These are phyloP conservation scores for Phyto melanocephala DNA, from an alignment of 2,888 invertebrate genomes.

Conservation along the genomic window DNA sequence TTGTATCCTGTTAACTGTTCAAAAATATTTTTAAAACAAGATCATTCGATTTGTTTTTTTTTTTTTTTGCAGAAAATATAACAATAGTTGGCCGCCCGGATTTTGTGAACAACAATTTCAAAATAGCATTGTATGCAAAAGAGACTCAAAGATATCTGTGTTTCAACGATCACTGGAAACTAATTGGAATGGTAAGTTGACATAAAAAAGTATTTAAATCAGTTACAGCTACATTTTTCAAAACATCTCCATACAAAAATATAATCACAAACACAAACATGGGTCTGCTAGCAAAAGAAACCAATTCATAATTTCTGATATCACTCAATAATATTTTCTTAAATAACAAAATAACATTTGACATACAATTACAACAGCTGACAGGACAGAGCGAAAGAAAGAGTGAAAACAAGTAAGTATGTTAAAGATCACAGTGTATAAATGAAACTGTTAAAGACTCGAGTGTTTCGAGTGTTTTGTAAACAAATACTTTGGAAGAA, in stretches of 20 bases:
- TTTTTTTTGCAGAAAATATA: conserved; percentile 77
- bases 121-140: conserved; percentile 81
- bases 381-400: not conserved
- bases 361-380: too few relatives aligned
- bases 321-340: too few relatives aligned
- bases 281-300: not conserved
- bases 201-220: not conserved
- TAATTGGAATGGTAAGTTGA: conserved; percentile 84
- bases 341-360: too few relatives aligned
- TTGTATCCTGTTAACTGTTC: too few relatives aligned
- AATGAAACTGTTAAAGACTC: conserved; percentile 60
- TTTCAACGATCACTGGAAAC: conserved; percentile 86
- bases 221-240: not conserved
- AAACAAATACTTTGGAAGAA: conserved; percentile 70
- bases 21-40: too few relatives aligned
- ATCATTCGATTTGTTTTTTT: not conserved
- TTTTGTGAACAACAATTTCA: conserved; percentile 78
- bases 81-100: conserved; percentile 79
- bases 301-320: too few relatives aligned
- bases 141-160: conserved; percentile 87
- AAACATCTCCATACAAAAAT: not conserved
- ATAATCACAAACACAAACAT: too few relatives aligned
- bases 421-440: conserved; percentile 20
- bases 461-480: conserved; percentile 72
- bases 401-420: not conserved